Conservation (phyloP, 2,888 invertebrate genomes). For the Elegia similella region DNA sequence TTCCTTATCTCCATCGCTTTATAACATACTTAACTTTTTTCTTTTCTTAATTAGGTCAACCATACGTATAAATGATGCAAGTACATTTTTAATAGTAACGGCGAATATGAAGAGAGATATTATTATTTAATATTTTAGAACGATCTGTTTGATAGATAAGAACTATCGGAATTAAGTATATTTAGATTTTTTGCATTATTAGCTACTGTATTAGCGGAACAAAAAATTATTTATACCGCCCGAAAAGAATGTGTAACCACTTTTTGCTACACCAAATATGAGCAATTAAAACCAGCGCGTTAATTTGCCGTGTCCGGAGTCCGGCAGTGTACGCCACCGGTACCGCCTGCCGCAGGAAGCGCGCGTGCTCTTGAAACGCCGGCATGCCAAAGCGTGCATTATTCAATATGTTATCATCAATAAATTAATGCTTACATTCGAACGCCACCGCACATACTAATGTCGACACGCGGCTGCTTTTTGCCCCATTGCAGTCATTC, state of each 20-base stretch:
- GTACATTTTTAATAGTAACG: too few relatives aligned
- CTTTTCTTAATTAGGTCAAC: too few relatives aligned
- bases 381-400: slow-evolving; percentile 57
- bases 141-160: too few relatives aligned
- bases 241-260: background rate
- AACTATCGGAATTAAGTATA: too few relatives aligned
- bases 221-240: background rate
- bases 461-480: slow-evolving; percentile 75
- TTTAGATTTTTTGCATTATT: too few relatives aligned
- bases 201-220: background rate
- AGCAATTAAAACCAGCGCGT: slow-evolving; percentile 14
- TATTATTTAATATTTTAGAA: too few relatives aligned
- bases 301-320: slow-evolving; percentile 16
- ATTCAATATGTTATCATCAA: slow-evolving; percentile 74
- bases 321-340: slow-evolving; percentile 15
- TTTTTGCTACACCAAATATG: background rate
- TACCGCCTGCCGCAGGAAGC: slow-evolving; percentile 47
- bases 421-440: slow-evolving; percentile 78
- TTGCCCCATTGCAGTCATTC: slow-evolving; percentile 62
- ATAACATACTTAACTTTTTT: background rate
- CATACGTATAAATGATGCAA: too few relatives aligned
- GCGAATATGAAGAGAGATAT: too few relatives aligned
- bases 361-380: slow-evolving; percentile 58
- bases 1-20: background rate
- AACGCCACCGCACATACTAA: slow-evolving; percentile 73